Evolutionary conservation across 2,888 invertebrate species (phyloP).

Genomic region (Euphydryas editha): DNA sequence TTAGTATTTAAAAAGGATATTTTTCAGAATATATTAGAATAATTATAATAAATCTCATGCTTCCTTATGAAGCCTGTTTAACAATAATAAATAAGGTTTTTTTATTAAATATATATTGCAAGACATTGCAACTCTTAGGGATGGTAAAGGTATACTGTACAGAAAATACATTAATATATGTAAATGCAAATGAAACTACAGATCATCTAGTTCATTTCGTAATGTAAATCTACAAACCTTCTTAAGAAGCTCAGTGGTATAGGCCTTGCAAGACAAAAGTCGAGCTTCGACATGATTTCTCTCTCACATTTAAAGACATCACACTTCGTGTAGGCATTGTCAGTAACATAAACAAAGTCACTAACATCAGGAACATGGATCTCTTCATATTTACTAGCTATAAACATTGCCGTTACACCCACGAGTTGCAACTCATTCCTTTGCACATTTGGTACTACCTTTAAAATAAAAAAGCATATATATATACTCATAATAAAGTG

Average conservation of each 20-base stretch:
- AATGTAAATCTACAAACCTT: constrained; percentile 78
- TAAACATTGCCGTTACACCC: constrained; percentile 94
- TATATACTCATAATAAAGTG: neutral
- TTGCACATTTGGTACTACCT: constrained; percentile 85
- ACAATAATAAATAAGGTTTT: too few relatives aligned
- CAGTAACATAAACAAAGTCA: constrained; percentile 96
- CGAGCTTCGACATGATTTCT: constrained; percentile 88
- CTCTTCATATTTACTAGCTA: constrained; percentile 98
- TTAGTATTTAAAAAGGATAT: too few relatives aligned
- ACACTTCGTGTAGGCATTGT: constrained; percentile 90
- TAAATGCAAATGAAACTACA: too few relatives aligned
- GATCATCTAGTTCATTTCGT: neutral
- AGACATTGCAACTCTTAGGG: too few relatives aligned
- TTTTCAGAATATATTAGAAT: too few relatives aligned
- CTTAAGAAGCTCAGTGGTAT: constrained; percentile 95
- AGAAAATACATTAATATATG: too few relatives aligned
- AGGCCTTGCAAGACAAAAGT: constrained; percentile 93
- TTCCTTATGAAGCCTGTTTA: too few relatives aligned
- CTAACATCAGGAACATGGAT: constrained; percentile 92
- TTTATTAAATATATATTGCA: too few relatives aligned
- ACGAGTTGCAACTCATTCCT: constrained; percentile 92
- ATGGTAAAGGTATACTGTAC: too few relatives aligned
- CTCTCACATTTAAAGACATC: constrained; percentile 94
- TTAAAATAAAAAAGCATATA: constrained; percentile 20
- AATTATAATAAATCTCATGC: too few relatives aligned